Conservation (phyloP, 2,113 vertebrate genomes). For the Chiloscyllium plagiosum region DNA sequence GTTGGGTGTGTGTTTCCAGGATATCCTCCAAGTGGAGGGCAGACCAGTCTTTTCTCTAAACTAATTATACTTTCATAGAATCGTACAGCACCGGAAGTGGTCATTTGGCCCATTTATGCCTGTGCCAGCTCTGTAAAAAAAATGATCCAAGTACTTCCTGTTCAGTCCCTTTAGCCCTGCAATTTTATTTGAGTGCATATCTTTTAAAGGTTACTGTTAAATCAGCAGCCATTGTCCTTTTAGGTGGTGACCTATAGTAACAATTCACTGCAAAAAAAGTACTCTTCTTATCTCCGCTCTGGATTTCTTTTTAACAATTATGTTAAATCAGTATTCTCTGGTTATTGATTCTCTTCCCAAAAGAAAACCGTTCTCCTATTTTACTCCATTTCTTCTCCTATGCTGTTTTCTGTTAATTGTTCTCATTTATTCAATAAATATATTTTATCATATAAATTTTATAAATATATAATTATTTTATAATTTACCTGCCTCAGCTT, state of each 20-base stretch:
- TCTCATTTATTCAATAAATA: background rate
- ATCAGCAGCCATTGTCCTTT: background rate
- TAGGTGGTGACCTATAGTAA: background rate
- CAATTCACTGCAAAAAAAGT: background rate
- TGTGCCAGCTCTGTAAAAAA: background rate
- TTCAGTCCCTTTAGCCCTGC: background rate
- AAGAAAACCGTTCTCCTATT: background rate
- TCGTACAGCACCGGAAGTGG: background rate
- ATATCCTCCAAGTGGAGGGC: background rate
- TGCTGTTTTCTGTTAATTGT: background rate
- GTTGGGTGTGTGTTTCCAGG: background rate
- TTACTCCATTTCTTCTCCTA: background rate
- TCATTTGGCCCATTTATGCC: background rate
- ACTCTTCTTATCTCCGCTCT: background rate
- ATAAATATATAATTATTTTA: no score
- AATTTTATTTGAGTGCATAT: background rate
- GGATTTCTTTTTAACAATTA: background rate
- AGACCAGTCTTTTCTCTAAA: background rate
- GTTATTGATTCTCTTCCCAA: background rate
- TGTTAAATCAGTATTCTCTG: background rate
- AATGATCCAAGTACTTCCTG: background rate
- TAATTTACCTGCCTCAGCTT: background rate
- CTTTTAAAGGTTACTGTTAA: background rate
- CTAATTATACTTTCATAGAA: background rate
- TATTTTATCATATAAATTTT: no score